phyloP scores from a whole-genome alignment of 2,797 vertebrate species.

The Xenops minutus region DNA sequence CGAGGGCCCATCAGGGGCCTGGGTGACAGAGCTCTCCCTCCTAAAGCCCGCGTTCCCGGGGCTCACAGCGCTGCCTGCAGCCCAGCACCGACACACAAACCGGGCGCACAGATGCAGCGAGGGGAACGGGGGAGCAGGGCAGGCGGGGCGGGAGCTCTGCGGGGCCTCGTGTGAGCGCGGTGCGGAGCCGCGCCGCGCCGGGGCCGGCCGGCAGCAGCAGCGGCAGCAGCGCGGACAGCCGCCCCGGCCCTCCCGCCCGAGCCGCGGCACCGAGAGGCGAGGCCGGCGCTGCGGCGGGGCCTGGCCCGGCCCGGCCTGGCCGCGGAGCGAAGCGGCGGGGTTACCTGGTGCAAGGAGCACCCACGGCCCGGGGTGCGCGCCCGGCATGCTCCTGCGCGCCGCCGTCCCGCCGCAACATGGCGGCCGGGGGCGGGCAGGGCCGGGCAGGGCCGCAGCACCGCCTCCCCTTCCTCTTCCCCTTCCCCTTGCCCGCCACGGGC shows the following conservation, averaged over 20 bases:
- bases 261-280: neutral
- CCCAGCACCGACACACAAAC: neutral
- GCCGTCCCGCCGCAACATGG: too few species aligned
- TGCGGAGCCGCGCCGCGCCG: neutral
- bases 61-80: neutral
- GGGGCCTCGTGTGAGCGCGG: too few species aligned
- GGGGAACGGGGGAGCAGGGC: neutral
- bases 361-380: too few species aligned
- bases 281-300: too few species aligned
- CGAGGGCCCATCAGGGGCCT: too few species aligned
- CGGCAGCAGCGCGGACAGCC: too few species aligned
- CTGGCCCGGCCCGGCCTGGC: too few species aligned
- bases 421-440: neutral
- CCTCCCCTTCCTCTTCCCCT: neutral
- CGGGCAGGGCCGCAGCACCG: too few species aligned
- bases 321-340: too few species aligned
- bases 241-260: neutral
- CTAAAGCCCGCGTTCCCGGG: neutral
- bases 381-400: too few species aligned
- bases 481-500: too few species aligned
- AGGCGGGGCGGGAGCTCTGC: neutral
- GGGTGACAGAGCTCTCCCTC: neutral
- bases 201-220: neutral
- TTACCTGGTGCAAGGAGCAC: too few species aligned
- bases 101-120: fast-evolving